Base-by-base conservation (phyloP, 2,113 vertebrate species). In the Glaucomys volans region DNA sequence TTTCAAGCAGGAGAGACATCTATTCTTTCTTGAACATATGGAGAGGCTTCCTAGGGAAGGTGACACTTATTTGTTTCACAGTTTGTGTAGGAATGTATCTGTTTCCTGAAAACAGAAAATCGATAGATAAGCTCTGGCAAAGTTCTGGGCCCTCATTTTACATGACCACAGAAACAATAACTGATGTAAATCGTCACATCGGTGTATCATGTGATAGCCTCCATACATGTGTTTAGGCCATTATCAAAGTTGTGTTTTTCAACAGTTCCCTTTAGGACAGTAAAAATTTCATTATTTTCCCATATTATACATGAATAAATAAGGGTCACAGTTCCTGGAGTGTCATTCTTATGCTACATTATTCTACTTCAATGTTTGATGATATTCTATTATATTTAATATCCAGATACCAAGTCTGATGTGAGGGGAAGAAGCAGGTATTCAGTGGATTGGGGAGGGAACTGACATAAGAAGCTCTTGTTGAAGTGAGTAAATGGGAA, bases 401-500 rank as follows among this genome's bases (percentile, higher is more conserved):
- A n/a, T 52, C 7, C 22, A 52, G 8, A 24, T 72, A 66, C 7
- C 17, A 74, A 85, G 5, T 17, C 6, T 77, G 30, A 64, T 66
- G 32, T 79, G 30, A 64, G 8, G 42, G 47, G 47, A 82, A 66
- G 6, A 66, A 72, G 42, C 22, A n/a, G 4, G 18, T 18, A 17
- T 67, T 81, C 44, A 67, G 75, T 37, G 4, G 12, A 74, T 30
- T 42, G 44, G 8, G 18, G 37, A 50, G 40, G 75, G 54, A 89
- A 40, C 54, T 47, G 80, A 74, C 32, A 32, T 14, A 82, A 77
- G 67, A 82, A 28, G 5, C 12, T n/a, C 28, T 80, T 62, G 5
- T 66, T 59, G 87, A 94, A 52, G 59, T 67, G 57, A 91, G 8
- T 91, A 75, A 80, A 71, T 57, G 20, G 66, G 35, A 96, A 87